Base-by-base conservation (phyloP, 35 echinoderm and acorn worm genomes). In the Anneissia japonica region DNA sequence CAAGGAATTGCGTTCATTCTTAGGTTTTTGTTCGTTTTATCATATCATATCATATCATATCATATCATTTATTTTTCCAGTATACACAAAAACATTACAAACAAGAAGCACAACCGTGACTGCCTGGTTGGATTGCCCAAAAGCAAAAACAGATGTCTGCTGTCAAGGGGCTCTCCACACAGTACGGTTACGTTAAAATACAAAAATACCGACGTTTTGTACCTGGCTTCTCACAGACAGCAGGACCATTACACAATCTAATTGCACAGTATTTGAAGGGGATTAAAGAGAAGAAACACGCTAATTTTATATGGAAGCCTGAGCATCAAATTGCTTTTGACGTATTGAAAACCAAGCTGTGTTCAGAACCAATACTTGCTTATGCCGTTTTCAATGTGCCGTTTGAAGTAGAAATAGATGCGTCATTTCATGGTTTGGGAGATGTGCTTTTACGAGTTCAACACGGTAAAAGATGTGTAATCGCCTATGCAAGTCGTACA, bases 331-430 rank as follows among this genome's bases (percentile, higher is more conserved):
- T 28, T 39, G 93, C 88, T 0, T 90, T 94, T 83, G 79, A 87
- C 11, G 35, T 73, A 12, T 78, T 94, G 6, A 94, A 88, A 30
- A 11, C 76, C 16, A 82, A 74, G 23, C 45, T 94, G 38, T 85
- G 72, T 17, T 43, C 55, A 81, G 34, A 84, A 78, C 93, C 93
- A 74, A 79, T 94, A 21, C 85, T 94, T 30, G 92, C 83, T 11
- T 94, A 94, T 87, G 88, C 84, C 5, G 92, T 90, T 37, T 90
- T 72, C 36, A 79, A 79, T 1, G 11, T 38, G 19, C 87, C 88
- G 10, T 94, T 94, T 72, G 79, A 79, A 31, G 32, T 90, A 0
- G 80, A 94, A 45, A 84, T 79, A 32, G 92, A 94, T 84, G 91
- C 91, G 4, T 73, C 39, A 35, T 39, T 40, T 45, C 23, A 51